phyloP scores from a whole-genome alignment of 2,888 invertebrate genomes.

The Apodemia zela region DNA sequence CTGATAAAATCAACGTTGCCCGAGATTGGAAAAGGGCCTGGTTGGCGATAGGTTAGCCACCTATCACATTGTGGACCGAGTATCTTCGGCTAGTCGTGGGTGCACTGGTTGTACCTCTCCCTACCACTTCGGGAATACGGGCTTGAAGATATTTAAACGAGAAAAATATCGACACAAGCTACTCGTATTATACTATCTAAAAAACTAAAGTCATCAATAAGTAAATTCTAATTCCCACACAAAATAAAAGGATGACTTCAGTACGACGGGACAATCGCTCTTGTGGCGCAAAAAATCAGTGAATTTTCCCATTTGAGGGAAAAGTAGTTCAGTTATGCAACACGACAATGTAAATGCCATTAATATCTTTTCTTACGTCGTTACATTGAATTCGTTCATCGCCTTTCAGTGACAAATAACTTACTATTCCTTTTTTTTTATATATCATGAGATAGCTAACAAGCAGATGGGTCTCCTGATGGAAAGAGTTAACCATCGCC shows the following conservation, averaged over 20 bases:
- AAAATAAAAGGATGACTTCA: conserved; percentile 3
- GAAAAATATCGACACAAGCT: too few relatives aligned
- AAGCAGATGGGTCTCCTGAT: too few relatives aligned
- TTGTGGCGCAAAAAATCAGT: conserved; percentile 16
- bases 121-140: too few relatives aligned
- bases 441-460: too few relatives aligned
- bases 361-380: conserved; percentile 35
- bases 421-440: conserved; percentile 18
- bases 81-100: too few relatives aligned
- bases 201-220: background rate
- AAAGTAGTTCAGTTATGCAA: conserved; percentile 28
- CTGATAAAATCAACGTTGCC: too few relatives aligned
- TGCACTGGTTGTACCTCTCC: too few relatives aligned
- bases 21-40: too few relatives aligned
- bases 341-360: conserved; percentile 28
- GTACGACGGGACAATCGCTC: conserved; percentile 14
- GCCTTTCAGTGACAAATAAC: background rate
- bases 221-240: conserved; percentile 6
- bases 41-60: too few relatives aligned
- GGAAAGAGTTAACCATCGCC: too few relatives aligned
- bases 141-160: too few relatives aligned
- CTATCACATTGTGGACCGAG: too few relatives aligned
- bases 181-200: background rate
- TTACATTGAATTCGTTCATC: conserved; percentile 20
- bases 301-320: conserved; percentile 23